These are phyloP conservation scores for Microcebus jonahi DNA, from an alignment of 2,113 vertebrate genomes.

Conservation along the genomic window DNA sequence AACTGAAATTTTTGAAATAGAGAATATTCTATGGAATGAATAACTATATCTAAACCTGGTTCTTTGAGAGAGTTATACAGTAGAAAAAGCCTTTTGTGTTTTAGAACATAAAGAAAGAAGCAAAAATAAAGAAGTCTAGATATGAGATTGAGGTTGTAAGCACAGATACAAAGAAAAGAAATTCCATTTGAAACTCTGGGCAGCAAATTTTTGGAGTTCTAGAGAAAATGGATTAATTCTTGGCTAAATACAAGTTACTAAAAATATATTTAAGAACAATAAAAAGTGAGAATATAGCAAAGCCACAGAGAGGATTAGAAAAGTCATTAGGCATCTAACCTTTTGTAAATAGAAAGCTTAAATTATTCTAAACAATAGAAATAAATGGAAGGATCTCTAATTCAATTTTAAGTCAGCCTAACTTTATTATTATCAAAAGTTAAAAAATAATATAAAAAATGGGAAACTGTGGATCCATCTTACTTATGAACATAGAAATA, in stretches of 20 bases:
- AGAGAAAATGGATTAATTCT: not conserved
- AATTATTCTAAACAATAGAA: not conserved
- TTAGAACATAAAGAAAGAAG: not conserved
- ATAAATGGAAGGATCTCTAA: not conserved
- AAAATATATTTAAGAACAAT: not conserved
- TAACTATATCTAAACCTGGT: not conserved
- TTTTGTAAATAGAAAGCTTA: not conserved
- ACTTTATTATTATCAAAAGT: conserved; percentile 15
- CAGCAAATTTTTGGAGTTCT: not conserved
- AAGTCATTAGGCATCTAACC: not conserved
- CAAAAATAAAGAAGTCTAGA: not conserved
- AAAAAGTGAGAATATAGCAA: not conserved
- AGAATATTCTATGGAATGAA: not conserved
- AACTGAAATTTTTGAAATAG: not conserved
- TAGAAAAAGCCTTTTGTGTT: not conserved
- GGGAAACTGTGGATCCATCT: not conserved
- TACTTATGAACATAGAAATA: not conserved
- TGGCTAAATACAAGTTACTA: not conserved
- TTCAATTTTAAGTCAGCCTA: not conserved
- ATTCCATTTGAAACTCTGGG: not conserved
- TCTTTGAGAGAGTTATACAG: not conserved
- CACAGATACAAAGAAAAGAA: not conserved
- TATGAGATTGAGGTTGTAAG: not conserved
- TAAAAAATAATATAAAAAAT: not conserved
- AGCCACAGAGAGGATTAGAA: not conserved